Conservation (phyloP, 1,140 invertebrate genomes). For the Bombus vancouverensis region DNA sequence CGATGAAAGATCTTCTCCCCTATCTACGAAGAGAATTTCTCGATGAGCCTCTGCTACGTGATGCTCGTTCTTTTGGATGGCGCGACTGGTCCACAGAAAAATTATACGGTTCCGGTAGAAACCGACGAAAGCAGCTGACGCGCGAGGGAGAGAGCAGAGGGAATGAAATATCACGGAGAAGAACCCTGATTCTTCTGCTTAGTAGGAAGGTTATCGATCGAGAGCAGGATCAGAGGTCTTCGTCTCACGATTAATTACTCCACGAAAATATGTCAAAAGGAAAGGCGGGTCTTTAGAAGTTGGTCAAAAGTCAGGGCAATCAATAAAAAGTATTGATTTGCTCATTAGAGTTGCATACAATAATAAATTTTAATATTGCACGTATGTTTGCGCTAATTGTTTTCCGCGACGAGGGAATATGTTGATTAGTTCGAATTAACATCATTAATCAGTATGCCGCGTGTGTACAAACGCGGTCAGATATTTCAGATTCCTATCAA, state of each 20-base stretch:
- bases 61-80: neutral
- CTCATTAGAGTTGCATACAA: neutral
- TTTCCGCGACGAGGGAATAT: neutral
- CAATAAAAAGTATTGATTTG: neutral
- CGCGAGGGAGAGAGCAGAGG: neutral
- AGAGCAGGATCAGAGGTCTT: neutral
- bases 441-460: neutral
- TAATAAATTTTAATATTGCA: neutral
- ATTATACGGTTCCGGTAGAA: neutral
- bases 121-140: neutral
- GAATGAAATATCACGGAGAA: neutral
- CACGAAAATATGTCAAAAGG: neutral
- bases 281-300: neutral
- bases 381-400: neutral
- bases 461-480: neutral
- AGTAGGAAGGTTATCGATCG: neutral
- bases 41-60: neutral
- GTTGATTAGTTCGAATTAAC: no score
- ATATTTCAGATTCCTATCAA: neutral
- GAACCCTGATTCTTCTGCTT: constrained; percentile 1
- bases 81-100: neutral
- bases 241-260: neutral
- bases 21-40: neutral
- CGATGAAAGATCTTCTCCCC: no score
- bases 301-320: neutral